Base-by-base conservation (phyloP, 2,113 vertebrate species). In the Furnarius figulus region DNA sequence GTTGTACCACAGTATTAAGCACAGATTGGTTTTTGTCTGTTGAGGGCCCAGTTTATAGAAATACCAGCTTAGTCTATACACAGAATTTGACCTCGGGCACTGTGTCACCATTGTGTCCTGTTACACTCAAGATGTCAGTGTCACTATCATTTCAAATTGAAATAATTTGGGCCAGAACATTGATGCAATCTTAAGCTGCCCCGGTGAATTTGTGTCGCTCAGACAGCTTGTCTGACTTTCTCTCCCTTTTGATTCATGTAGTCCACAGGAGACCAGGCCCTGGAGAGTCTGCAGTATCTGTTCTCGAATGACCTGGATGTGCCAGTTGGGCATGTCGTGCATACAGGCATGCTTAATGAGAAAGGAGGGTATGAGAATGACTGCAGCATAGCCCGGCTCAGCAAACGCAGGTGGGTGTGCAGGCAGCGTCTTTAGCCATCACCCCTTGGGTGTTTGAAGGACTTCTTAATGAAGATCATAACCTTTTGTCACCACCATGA, bases 291-390 rank as follows among this genome's bases (percentile, higher is more conserved):
- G 46, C 99, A 99, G 78, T 98, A 98, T 74, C 98, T 99, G 82
- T 99, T 99, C 95, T 98, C 99, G 40, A 99, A 99, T 10, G 99
- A 99, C 97, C 97, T 99, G 89, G 99, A 99, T 19, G 99, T 99
- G 73, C 99, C 99, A 0, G 99, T 99, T 5, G 99, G 99, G 50
- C 99, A 99, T 71, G 99, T 99, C 1, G 99, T 99, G 53, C 99
- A 99, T 90, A 99, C 99, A 0, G 99, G 99, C 85, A 99, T 99
- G 99, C 98, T 99, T 47, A 99, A 99, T 9, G 98, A 99, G 93
- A 97, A 96, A 2, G 99, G 99, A 10, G 99, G 99, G 4, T 99
- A 99, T 2, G 99, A 99, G 97, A 99, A 99, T 0, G 99, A 99
- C 98, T 99, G 99, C 98, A 99, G 99, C 71, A 98, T 99, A 9